These are phyloP conservation scores for Ferdinandea cuprea DNA, from an alignment of 2,888 invertebrate species.

Conservation along the genomic window DNA sequence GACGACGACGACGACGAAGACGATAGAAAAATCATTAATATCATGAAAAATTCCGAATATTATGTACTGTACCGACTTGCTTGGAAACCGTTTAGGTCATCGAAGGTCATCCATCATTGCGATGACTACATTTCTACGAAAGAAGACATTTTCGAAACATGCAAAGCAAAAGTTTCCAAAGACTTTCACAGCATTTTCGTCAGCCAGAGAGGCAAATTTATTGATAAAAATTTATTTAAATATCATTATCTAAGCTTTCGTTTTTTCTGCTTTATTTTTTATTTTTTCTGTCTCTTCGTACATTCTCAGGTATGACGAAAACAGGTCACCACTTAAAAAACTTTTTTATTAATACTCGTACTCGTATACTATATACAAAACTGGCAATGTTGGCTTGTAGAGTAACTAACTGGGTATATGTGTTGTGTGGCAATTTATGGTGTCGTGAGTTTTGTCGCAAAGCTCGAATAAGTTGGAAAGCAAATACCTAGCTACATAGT, in stretches of 20 bases:
- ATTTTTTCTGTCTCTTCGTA: conserved; percentile 33
- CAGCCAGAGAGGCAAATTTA: neutral
- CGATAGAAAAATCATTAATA: conserved; percentile 15
- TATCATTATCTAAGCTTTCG: conserved; percentile 71
- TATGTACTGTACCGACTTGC: conserved; percentile 4
- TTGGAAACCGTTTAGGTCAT: conserved; percentile 60
- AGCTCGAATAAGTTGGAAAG: conserved; percentile 54
- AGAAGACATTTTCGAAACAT: conserved; percentile 36
- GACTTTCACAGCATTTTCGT: neutral
- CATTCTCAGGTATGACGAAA: conserved; percentile 73
- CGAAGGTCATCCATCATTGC: conserved; percentile 43
- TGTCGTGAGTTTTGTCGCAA: conserved; percentile 51
- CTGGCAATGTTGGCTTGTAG: conserved; percentile 20
- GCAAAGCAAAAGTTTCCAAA: conserved; percentile 3
- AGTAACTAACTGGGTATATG: conserved; percentile 7
- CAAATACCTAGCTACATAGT: too few species aligned
- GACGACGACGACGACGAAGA: conserved; percentile 29
- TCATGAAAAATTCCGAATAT: conserved; percentile 52
- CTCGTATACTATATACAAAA: conserved; percentile 17
- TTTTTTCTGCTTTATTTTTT: conserved; percentile 40
- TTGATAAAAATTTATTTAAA: conserved; percentile 55
- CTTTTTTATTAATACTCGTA: conserved; percentile 30
- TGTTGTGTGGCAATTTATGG: conserved; percentile 38
- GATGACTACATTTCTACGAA: neutral
- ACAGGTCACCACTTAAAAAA: conserved; percentile 74